Conservation (phyloP, 2,888 invertebrate genomes). For the Parasteatoda lunata region DNA sequence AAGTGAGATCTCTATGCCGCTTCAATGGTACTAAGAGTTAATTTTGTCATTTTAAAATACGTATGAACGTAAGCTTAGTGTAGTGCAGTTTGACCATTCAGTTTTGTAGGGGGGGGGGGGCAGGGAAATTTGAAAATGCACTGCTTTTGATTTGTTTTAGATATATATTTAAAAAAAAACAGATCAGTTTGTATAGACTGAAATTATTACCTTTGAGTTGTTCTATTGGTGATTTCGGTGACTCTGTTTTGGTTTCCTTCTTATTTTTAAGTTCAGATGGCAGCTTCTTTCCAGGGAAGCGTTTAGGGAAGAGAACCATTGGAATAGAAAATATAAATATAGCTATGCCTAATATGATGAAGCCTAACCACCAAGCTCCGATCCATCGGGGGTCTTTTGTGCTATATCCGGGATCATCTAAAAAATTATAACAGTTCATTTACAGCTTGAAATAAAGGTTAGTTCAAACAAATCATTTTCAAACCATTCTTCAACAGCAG, state of each 20-base stretch:
- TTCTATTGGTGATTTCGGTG: constrained; percentile 43
- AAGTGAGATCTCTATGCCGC: no score
- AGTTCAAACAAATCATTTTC: no score
- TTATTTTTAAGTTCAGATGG: background rate
- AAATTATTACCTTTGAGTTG: constrained; percentile 53
- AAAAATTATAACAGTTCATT: no score
- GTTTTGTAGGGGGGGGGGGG: no score
- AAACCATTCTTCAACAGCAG: no score
- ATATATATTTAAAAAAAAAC: background rate
- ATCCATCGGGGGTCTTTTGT: constrained; percentile 71
- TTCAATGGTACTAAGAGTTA: no score
- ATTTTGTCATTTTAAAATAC: no score
- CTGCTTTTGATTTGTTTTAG: background rate
- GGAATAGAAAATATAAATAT: constrained; percentile 70
- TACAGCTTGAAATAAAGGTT: no score
- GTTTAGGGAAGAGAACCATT: constrained; percentile 71
- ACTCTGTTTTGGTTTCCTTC: constrained; percentile 44
- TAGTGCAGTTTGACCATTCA: no score
- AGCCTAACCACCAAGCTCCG: constrained; percentile 72
- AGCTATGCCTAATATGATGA: constrained; percentile 70
- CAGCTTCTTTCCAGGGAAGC: constrained; percentile 42
- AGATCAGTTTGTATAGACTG: background rate
- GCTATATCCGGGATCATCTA: constrained; percentile 70
- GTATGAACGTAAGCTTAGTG: no score
- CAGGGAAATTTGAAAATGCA: background rate